These are phyloP conservation scores for Eonycteris spelaea DNA, from an alignment of 2,113 vertebrate species.

Conservation along the genomic window DNA sequence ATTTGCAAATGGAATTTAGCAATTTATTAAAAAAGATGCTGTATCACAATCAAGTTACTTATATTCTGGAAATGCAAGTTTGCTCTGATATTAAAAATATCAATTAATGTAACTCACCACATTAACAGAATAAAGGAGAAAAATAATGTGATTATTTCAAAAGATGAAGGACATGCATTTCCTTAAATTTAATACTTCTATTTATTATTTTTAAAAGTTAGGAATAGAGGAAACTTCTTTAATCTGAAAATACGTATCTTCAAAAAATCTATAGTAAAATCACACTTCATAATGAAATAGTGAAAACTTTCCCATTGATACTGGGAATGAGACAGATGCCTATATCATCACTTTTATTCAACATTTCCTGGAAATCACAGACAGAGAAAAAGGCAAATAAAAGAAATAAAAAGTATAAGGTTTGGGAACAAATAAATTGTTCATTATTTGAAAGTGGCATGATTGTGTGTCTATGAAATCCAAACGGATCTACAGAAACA, in stretches of 20 bases:
- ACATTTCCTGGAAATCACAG: background rate
- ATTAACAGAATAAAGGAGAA: background rate
- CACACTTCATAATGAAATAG: background rate
- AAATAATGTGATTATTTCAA: background rate
- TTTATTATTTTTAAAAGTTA: constrained; percentile 1
- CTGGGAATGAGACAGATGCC: background rate
- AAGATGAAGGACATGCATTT: background rate
- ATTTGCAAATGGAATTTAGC: background rate
- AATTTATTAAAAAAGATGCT: background rate
- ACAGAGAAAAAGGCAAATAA: background rate
- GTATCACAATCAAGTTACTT: background rate
- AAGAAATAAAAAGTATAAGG: background rate
- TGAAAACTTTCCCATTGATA: background rate
- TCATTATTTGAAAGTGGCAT: background rate
- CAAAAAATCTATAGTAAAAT: background rate
- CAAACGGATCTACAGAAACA: background rate
- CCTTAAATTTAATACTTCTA: background rate
- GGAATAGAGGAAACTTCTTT: background rate
- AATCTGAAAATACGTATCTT: background rate
- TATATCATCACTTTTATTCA: background rate
- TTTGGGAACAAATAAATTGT: background rate
- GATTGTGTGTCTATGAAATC: background rate
- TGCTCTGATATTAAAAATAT: constrained; percentile 16
- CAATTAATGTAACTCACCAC: background rate
- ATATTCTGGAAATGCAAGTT: background rate